Conservation (phyloP, 2,797 vertebrate genomes). For the Danionella dracula region DNA sequence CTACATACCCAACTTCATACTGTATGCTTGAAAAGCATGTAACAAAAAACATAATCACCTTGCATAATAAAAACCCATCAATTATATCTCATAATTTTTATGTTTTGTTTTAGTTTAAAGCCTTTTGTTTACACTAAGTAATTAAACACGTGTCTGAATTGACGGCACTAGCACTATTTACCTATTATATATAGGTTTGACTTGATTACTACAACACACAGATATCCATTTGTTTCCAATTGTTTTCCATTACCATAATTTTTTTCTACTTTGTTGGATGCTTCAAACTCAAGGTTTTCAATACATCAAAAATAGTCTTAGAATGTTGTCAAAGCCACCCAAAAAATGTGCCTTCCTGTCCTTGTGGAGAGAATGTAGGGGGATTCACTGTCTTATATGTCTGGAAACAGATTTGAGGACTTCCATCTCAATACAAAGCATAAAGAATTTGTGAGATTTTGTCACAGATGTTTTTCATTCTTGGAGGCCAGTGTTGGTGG, state of each 20-base stretch:
- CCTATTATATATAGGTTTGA: conserved; percentile 18
- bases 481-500: background rate
- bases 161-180: conserved; percentile 2
- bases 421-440: conserved; percentile 48
- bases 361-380: conserved; percentile 27
- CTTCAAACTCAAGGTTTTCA: no score
- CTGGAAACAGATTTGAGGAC: conserved; percentile 49
- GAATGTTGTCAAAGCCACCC: conserved; percentile 5
- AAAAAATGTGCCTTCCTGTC: conserved; percentile 39
- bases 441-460: background rate
- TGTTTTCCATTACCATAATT: no score
- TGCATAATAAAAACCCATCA: no score
- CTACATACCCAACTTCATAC: no score
- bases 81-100: background rate
- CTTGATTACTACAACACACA: conserved; percentile 16
- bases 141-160: background rate
- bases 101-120: background rate
- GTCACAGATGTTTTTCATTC: background rate
- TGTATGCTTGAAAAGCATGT: no score
- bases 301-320: no score
- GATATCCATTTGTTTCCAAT: no score
- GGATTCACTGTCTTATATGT: conserved; percentile 44
- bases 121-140: conserved; percentile 1
- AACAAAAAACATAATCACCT: no score
- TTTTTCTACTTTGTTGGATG: no score